phyloP scores from a whole-genome alignment of 2,113 vertebrate species.

The Rhinoderma darwinii region DNA sequence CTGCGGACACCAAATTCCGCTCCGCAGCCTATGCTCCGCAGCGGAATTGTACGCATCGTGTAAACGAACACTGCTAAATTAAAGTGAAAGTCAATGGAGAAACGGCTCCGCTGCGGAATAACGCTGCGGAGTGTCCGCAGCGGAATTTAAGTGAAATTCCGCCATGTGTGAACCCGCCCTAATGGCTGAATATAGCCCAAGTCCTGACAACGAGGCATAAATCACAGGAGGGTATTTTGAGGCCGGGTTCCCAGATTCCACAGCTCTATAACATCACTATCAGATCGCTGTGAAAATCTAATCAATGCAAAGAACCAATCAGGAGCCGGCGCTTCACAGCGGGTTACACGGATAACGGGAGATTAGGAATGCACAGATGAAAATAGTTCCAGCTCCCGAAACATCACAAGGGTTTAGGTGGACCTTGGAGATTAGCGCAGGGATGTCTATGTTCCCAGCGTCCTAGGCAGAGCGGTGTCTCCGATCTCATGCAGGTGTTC shows the following conservation, averaged over 20 bases:
- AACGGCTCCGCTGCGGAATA: too few relatives aligned
- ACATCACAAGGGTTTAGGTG: slow-evolving; percentile 32
- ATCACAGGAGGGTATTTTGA: slow-evolving; percentile 32
- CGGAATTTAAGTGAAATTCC: too few relatives aligned
- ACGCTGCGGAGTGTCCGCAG: too few relatives aligned
- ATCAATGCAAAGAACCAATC: slow-evolving; percentile 52
- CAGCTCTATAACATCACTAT: slow-evolving; percentile 53
- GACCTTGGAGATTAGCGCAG: neutral
- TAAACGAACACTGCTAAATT: too few relatives aligned
- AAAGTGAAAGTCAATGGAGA: too few relatives aligned
- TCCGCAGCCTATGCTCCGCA: too few relatives aligned
- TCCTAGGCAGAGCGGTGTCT: neutral
- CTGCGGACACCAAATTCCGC: too few relatives aligned
- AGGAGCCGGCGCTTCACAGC: slow-evolving; percentile 45
- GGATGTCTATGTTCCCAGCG: neutral
- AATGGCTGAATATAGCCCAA: neutral
- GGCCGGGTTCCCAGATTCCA: slow-evolving; percentile 70
- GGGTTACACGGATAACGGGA: neutral
- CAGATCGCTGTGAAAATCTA: slow-evolving; percentile 64
- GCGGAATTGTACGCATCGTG: too few relatives aligned
- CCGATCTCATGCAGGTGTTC: neutral
- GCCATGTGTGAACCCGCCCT: too few relatives aligned
- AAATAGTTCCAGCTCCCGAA: slow-evolving; percentile 18
- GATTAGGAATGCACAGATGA: slow-evolving; percentile 2
- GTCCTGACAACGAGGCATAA: neutral